A percentile compares a stretch with the other conserved stretches of the same genome.
Evolutionary conservation across 1,140 invertebrate species (phyloP).

Genomic region (Cecropterus lyciades): DNA sequence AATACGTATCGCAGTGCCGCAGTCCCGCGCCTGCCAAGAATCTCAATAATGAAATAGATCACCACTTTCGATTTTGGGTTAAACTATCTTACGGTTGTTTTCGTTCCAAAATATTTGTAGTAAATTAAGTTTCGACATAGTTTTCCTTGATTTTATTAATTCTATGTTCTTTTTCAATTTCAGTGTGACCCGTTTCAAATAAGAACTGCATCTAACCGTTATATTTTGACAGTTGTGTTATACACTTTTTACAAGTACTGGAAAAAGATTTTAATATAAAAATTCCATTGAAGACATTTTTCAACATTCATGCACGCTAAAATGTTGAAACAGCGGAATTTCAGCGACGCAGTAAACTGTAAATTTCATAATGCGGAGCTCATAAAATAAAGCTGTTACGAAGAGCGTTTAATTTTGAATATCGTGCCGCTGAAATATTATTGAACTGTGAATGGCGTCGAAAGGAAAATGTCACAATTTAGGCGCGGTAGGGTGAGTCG

Average conservation of each 20-base stretch:
- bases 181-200: too few species aligned
- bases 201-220: too few species aligned
- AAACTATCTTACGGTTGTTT: not conserved
- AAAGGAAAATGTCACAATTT: slow-evolving; percentile 75
- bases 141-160: too few species aligned
- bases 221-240: not conserved
- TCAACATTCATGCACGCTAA: slow-evolving; percentile 5
- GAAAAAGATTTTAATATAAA: slow-evolving; percentile 5
- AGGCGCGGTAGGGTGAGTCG: slow-evolving; percentile 42
- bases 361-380: slow-evolving; percentile 19
- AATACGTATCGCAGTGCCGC: slow-evolving; percentile 41
- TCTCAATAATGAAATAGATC: slow-evolving; percentile 11
- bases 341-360: slow-evolving; percentile 2
- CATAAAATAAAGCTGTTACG: slow-evolving; percentile 37
- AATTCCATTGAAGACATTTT: slow-evolving; percentile 18
- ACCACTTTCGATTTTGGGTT: slow-evolving; percentile 2
- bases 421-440: slow-evolving; percentile 57
- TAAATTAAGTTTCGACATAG: not conserved
- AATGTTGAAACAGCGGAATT: slow-evolving; percentile 17
- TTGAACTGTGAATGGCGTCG: slow-evolving; percentile 64
- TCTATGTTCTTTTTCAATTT: too few species aligned
- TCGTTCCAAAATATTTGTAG: not conserved
- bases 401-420: slow-evolving; percentile 54
- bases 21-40: slow-evolving; percentile 43
- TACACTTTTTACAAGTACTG: not conserved